Evolutionary conservation across 2,797 vertebrate species (phyloP), one percentile per base, ranked within the genome.

Genomic region (Iguana delicatissima): DNA sequence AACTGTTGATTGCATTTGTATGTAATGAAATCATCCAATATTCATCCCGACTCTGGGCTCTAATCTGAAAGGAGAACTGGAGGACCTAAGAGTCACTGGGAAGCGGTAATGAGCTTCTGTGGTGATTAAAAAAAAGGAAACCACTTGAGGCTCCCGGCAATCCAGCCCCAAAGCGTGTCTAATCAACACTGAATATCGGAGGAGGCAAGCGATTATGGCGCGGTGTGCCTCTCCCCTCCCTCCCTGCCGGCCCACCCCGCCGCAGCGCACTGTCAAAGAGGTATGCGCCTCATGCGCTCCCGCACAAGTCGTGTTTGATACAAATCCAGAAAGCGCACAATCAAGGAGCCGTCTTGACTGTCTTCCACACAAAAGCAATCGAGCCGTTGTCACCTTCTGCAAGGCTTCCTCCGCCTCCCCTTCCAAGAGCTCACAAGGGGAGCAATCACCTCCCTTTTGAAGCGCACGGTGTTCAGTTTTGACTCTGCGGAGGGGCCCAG

Each of bases 11-110:
- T 98, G 97, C 98, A 98, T 98, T 98, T 98, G 97, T 98, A 98
- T 98, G 97, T 98, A 97, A 98, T 98, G 98, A 98, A 98, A 98
- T 98, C 98, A 98, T 98, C 98, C 97, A 98, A 98, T 98, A 98
- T 98, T 98, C 98, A 98, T 98, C 97, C 80, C 97, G 96, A 97
- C 97, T 98, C 97, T 97, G 97, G 97, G 97, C 97, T 97, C 97
- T 98, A 98, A 98, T 98, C 97, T 97, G 97, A 97, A 97, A 97
- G 97, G 97, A 97, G 97, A 97, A 97, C 97, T 97, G 97, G 97
- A 98, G 98, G 98, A 97, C 97, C 18, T 97, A 97, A 97, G 97
- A 98, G 97, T 98, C 97, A 97, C 97, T 96, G 97, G 97, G 97
- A 97, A 98, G 97, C 98, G 97, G 97, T 98, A 98, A 98, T 96